Evolutionary conservation across 2,113 vertebrate genomes (phyloP).

Genomic region (Eptatretus burgeri): DNA sequence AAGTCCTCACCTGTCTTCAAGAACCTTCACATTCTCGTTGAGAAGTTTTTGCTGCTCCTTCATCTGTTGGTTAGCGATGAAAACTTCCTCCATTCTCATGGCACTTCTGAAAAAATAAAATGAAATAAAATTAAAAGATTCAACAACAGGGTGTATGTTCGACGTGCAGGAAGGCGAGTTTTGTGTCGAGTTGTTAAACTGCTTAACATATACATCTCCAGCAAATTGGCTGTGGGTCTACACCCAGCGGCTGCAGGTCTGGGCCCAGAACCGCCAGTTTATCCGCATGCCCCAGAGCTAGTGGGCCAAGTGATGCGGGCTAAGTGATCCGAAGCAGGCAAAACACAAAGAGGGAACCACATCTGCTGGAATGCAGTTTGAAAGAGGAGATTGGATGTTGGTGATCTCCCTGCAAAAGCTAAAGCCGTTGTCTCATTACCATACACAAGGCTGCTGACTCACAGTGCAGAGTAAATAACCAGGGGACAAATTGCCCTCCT

Average conservation of each 20-base stretch:
- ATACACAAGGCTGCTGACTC: too few species aligned
- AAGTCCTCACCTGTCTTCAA: conserved; percentile 70
- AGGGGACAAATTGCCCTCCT: too few species aligned
- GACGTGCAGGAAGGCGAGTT: neutral
- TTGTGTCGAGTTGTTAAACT: neutral
- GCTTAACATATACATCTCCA: neutral
- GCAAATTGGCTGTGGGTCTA: neutral
- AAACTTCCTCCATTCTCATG: conserved; percentile 61
- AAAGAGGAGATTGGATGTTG: too few species aligned
- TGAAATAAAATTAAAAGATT: neutral
- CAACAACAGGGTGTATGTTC: neutral
- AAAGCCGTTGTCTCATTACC: too few species aligned
- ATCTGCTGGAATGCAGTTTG: too few species aligned
- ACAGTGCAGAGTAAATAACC: too few species aligned
- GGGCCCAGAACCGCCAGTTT: neutral
- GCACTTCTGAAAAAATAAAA: conserved; percentile 16
- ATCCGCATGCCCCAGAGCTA: neutral
- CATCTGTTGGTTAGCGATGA: conserved; percentile 54
- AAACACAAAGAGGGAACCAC: too few species aligned
- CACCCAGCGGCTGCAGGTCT: neutral
- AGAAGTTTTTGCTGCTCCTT: conserved; percentile 55
- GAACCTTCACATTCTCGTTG: conserved; percentile 39
- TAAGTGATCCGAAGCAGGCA: too few species aligned
- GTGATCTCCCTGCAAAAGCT: too few species aligned
- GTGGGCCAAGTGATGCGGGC: too few species aligned